These are phyloP conservation scores for Euwallacea similis DNA, from an alignment of 1,140 invertebrate species.

Conservation along the genomic window DNA sequence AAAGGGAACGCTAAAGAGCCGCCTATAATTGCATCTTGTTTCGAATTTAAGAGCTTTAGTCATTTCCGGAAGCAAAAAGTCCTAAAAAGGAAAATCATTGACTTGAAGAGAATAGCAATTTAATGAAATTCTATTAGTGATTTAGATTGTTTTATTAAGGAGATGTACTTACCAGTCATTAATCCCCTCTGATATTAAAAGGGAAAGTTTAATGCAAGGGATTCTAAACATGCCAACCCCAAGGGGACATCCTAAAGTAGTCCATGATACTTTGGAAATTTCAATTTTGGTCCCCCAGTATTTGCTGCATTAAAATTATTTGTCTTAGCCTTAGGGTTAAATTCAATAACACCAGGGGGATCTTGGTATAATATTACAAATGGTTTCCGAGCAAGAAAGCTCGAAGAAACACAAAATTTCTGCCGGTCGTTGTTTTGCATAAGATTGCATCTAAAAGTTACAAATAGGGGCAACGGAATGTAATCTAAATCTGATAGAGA, in stretches of 20 bases:
- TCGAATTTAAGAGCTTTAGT: constrained; percentile 10
- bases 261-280: constrained; percentile 19
- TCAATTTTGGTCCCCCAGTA: constrained; percentile 20
- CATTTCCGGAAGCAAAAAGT: background rate
- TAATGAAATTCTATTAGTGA: background rate
- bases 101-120: background rate
- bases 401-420: no score
- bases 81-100: background rate
- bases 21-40: constrained; percentile 9
- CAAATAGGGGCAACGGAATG: no score
- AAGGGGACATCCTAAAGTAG: constrained; percentile 1
- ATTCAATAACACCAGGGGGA: no score
- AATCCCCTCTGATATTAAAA: background rate
- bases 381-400: no score
- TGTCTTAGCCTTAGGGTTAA: constrained; percentile 1
- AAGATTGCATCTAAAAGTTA: no score
- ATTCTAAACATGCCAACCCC: background rate
- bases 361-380: no score
- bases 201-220: background rate
- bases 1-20: constrained; percentile 4
- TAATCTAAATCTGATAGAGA: no score
- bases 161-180: background rate
- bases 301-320: constrained; percentile 21
- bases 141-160: background rate
- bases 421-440: no score